Evolutionary conservation across 2,797 vertebrate genomes (phyloP), one percentile per base, ranked within the genome.

Genomic region (Sebastolobus alascanus): DNA sequence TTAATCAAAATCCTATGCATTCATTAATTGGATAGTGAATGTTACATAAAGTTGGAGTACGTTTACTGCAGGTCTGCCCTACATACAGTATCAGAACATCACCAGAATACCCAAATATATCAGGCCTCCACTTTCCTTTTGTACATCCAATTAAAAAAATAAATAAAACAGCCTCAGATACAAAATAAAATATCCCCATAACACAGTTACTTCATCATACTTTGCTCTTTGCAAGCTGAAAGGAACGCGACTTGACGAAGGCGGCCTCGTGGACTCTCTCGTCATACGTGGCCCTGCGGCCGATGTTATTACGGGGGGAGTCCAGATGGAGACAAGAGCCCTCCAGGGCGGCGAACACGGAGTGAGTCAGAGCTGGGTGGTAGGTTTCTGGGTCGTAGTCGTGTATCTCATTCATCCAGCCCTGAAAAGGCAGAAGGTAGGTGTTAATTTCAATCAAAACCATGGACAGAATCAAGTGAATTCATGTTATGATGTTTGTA

Each of bases 381-480:
- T 91, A 96, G 11, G 93, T 93, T 91, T 98, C 97, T 0, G 97
- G 96, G 82, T 97, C 95, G 0, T 98, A 98, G 16, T 61, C 27
- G 0, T 92, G 90, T 68, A 96, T 92, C 90, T 97, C 96, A 82
- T 97, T 98, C 96, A 98, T 96, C 97, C 97, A 98, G 59, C 97
- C 97, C 97, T 98, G 92, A 11, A 60, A 93, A 54, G n/a, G 14
- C 18, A 84, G n/a, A 66, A 40, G 65, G 50, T 8, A 54, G 66
- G 31, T 20, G 43, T 35, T 64, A 2, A 71, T 63, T 59, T 61
- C 69, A 76, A 69, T 75, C 35, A 76, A 6, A 46, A 43, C 37
- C 2, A 20, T 18, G 11, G 10, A 64, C 6, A 38, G 25, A 50
- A 33, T 68, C 11, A 60, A 56, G 33, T 40, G 59, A 54, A 63